Percentiles rank a stretch among this genome's conserved stretches.
These are phyloP conservation scores for Xyliphius kryptos DNA, from an alignment of 2,113 vertebrate genomes.

Conservation along the genomic window DNA sequence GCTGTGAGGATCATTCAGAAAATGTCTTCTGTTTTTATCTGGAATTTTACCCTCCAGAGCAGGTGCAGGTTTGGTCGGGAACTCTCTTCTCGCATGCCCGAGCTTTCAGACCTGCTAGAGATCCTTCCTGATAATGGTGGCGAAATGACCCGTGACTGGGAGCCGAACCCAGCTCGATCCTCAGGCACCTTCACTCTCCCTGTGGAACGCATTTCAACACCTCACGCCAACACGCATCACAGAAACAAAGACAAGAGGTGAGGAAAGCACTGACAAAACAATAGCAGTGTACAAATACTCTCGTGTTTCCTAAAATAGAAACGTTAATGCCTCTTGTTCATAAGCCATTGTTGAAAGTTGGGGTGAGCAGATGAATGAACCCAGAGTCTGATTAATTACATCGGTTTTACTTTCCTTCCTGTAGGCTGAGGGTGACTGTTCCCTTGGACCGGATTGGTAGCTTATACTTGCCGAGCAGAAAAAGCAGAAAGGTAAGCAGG, in stretches of 20 bases:
- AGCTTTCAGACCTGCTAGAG: conserved; percentile 44
- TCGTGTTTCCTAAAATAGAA: no score
- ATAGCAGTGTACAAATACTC: no score
- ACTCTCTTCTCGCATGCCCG: conserved; percentile 39
- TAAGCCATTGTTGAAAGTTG: no score
- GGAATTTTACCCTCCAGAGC: conserved; percentile 40
- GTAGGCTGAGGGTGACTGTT: conserved; percentile 54
- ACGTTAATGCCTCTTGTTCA: no score
- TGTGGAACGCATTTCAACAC: conserved; percentile 44
- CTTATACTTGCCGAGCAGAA: conserved; percentile 42
- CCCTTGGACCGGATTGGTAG: conserved; percentile 62
- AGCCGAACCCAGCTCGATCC: conserved; percentile 20
- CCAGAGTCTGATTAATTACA: no score
- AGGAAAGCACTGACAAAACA: no score
- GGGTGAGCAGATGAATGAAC: no score
- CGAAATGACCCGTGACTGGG: conserved; percentile 44
- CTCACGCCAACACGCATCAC: conserved; percentile 36
- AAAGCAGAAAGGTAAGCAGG: conserved; percentile 53
- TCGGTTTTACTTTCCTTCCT: neutral
- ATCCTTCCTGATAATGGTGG: conserved; percentile 53
- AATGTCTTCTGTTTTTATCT: no score
- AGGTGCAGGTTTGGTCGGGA: conserved; percentile 53
- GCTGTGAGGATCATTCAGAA: no score
- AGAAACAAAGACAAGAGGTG: conserved; percentile 60
- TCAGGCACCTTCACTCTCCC: conserved; percentile 23